Evolutionary conservation across 1,140 invertebrate species (phyloP).

Genomic region (Lasioglossum albipes): DNA sequence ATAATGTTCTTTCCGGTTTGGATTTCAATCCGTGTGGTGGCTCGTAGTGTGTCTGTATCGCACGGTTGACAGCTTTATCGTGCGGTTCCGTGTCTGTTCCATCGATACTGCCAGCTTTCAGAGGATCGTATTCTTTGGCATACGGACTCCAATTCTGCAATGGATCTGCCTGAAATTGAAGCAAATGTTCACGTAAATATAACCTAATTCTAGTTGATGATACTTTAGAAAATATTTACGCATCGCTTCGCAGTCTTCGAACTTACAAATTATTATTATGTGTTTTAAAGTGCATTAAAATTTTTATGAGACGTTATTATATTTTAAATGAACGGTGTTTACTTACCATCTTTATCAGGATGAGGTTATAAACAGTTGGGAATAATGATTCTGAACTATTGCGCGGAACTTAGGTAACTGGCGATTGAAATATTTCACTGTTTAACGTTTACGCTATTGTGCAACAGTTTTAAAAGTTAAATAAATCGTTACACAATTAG

Average conservation of each 20-base stretch:
- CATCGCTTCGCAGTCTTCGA: background rate
- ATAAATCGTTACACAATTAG: too few species aligned
- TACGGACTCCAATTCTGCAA: constrained; percentile 79
- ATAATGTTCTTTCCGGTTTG: constrained; percentile 87
- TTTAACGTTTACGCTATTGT: too few species aligned
- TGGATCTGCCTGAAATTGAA: constrained; percentile 19
- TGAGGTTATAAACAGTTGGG: too few species aligned
- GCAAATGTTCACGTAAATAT: background rate
- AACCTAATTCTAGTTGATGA: background rate
- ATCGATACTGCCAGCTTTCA: constrained; percentile 91
- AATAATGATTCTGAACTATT: too few species aligned
- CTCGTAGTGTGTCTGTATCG: constrained; percentile 85
- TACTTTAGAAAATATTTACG: too few species aligned
- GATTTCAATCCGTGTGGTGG: constrained; percentile 86
- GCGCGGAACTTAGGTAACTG: too few species aligned
- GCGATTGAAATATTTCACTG: too few species aligned
- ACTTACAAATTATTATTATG: background rate
- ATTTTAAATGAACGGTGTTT: too few species aligned
- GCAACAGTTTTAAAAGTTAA: too few species aligned
- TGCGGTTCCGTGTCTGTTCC: constrained; percentile 91
- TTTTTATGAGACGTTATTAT: too few species aligned
- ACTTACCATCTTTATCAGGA: too few species aligned
- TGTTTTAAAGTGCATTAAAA: background rate
- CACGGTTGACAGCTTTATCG: constrained; percentile 88
- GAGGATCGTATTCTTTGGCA: constrained; percentile 83